Evolutionary conservation across 2,888 invertebrate genomes (phyloP), one percentile per base, ranked within the genome.

Genomic region (Lasioglossum oenotherae): DNA sequence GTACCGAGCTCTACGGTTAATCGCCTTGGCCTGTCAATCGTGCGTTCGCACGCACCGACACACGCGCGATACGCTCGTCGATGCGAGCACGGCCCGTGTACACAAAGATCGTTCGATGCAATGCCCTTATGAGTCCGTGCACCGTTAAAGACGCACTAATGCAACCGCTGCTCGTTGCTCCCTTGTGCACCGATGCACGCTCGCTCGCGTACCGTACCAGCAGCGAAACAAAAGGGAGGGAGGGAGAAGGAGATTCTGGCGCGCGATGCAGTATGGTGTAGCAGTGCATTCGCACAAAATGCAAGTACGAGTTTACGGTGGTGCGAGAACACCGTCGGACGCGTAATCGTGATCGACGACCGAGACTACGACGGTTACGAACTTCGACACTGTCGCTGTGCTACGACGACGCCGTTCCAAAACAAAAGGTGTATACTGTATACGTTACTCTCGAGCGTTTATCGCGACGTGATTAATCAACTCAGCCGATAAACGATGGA

Each of bases 11-110:
- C 90, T 90, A 88, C 89, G 90, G 88, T 92, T 92, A 92, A 93
- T 93, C 93, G 89, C 92, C 91, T 92, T 91, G 93, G 92, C 92
- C 92, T 90, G 92, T 92, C 93, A 93, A 93, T 93, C 90, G 89
- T 72, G 12, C 72, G 75, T 72, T 38, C 78, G 78, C 84, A 49
- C 81, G 27, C 38, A 35, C 69, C 31, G 60, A n/a, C 35, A 60
- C 53, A 5, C 60, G 38, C 53, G 74, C 75, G 31, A 14, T 14
- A 1, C 60, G 4, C 60, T 31, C 31, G 60, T 64, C 60, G 31
- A 31, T 31, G 31, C 60, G 6, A 31, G n/a, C 16, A 16, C 12
- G 16, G 27, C 16, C 23, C 38, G 69, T 73, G 46, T 46, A 57
- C 73, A 16, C 49, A 38, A 53, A 10, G 79, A 41, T 53, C 74